phyloP scores from a whole-genome alignment of 2,113 vertebrate species.

The Anser brachyrhynchus region DNA sequence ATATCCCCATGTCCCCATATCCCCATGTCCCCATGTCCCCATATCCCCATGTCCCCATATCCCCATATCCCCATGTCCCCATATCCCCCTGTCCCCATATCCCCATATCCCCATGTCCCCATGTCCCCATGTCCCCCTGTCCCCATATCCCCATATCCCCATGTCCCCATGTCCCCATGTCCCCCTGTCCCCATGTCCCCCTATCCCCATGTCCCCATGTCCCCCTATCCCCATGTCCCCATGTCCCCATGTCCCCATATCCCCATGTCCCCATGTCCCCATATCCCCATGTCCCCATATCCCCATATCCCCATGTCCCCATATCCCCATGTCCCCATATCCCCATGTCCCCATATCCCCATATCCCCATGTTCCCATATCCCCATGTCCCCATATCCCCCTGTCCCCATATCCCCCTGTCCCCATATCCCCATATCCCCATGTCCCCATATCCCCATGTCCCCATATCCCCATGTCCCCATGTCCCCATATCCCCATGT shows the following conservation, averaged over 20 bases:
- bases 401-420: too few relatives aligned
- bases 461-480: background rate
- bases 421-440: background rate
- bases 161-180: background rate
- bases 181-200: background rate
- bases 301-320: background rate
- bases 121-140: background rate
- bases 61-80: background rate
- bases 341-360: background rate
- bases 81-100: background rate
- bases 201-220: background rate
- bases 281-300: background rate
- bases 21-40: background rate
- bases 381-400: too few relatives aligned
- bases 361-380: too few relatives aligned
- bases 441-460: too few relatives aligned
- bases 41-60: too few relatives aligned
- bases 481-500: background rate
- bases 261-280: too few relatives aligned
- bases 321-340: background rate
- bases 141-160: background rate
- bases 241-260: background rate
- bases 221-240: too few relatives aligned
- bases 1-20: too few relatives aligned
- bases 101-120: background rate